These are phyloP conservation scores for Pseudomyrmex concolor DNA, from an alignment of 1,140 invertebrate species.

Conservation along the genomic window DNA sequence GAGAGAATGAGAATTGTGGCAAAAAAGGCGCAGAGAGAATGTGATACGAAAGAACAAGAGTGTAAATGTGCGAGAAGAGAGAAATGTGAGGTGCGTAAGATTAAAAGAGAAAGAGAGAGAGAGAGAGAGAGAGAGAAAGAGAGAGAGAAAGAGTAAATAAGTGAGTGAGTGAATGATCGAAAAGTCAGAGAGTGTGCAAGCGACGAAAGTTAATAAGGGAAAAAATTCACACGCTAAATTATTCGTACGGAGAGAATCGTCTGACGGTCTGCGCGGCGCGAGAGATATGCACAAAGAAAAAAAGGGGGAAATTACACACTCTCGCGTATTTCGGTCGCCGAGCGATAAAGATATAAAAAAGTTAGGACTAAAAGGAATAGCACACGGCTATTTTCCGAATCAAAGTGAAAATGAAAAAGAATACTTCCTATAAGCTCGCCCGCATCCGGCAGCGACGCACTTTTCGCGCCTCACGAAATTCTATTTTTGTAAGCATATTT, in stretches of 20 bases:
- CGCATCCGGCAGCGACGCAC: constrained; percentile 80
- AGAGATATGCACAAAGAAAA: constrained; percentile 46
- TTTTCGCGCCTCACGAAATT: constrained; percentile 84
- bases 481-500: constrained; percentile 86
- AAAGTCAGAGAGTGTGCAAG: constrained; percentile 46
- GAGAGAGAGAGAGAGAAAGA: not conserved
- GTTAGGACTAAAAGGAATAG: constrained; percentile 42
- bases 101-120: constrained; percentile 17
- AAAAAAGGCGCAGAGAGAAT: constrained; percentile 21
- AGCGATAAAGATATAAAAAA: constrained; percentile 48
- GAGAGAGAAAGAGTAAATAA: not conserved
- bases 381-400: constrained; percentile 59
- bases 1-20: constrained; percentile 20
- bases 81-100: constrained; percentile 38
- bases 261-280: constrained; percentile 70
- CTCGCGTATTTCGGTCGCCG: constrained; percentile 69
- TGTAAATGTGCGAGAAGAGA: not conserved
- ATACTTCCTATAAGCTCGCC: constrained; percentile 80
- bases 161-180: constrained; percentile 38
- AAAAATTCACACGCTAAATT: constrained; percentile 82
- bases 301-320: constrained; percentile 61
- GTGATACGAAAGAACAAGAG: constrained; percentile 17
- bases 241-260: constrained; percentile 77
- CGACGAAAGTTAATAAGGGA: constrained; percentile 64
- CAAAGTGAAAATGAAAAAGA: constrained; percentile 67